phyloP scores from a whole-genome alignment of 1,140 invertebrate genomes.

The Sinella curviseta region DNA sequence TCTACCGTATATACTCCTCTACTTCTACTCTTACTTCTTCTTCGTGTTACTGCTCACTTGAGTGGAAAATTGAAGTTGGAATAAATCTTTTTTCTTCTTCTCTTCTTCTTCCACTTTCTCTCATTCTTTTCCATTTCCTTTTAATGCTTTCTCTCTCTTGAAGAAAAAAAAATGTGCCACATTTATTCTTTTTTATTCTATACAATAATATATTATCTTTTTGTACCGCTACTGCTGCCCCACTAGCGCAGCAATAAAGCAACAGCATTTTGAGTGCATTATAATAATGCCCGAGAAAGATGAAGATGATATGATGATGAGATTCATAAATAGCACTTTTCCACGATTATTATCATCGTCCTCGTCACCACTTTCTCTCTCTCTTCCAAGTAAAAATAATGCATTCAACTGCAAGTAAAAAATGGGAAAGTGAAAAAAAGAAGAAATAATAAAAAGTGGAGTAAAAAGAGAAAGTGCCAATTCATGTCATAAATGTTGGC shows the following conservation, averaged over 20 bases:
- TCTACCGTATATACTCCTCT: background rate
- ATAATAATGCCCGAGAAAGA: too few species aligned
- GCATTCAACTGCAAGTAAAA: background rate
- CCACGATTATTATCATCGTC: too few species aligned
- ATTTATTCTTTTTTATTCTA: too few species aligned
- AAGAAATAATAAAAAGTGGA: background rate
- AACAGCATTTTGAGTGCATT: too few species aligned
- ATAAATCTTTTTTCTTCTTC: constrained; percentile 4
- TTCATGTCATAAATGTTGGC: constrained; percentile 8
- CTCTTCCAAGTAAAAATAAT: too few species aligned
- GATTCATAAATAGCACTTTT: too few species aligned
- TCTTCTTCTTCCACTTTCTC: background rate
- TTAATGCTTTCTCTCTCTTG: background rate
- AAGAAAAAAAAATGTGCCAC: too few species aligned
- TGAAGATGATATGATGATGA: too few species aligned
- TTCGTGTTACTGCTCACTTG: background rate
- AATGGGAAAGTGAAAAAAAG: background rate
- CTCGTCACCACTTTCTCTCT: too few species aligned
- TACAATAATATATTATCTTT: too few species aligned
- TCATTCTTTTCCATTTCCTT: background rate
- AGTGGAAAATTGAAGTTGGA: constrained; percentile 25
- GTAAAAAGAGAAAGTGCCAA: constrained; percentile 3
- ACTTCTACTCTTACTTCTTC: background rate
- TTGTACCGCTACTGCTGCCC: too few species aligned
- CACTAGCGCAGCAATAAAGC: too few species aligned